Evolutionary conservation across 2,113 vertebrate species (phyloP), one percentile per base, ranked within the genome.

Genomic region (Nerophis ophidion): DNA sequence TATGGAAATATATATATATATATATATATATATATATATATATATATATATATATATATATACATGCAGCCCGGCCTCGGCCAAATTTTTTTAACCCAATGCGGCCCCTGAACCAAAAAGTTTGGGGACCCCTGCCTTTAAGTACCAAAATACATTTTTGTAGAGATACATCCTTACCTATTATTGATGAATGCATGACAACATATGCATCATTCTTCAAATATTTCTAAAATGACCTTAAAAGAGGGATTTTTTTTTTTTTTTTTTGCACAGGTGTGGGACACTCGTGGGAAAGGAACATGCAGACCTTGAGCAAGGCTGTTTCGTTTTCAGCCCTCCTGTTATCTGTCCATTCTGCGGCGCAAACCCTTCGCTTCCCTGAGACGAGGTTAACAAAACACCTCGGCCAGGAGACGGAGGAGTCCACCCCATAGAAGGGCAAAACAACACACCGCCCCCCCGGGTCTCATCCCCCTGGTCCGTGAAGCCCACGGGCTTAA

Each of bases 301-400:
- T 51, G 14, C 33, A 75, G 82, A 57, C 82, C 81, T 87, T 81
- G 75, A 33, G 59, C n/a, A 5, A 60, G 51, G 58, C 60, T 70
- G 60, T 65, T 55, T 36, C 58, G 16, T 71, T 73, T 78, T 70
- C 72, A 52, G 49, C 51, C 63, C 58, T 63, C 64, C 4, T 50
- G 77, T 81, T 85, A 82, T 82, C 77, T 76, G 62, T 45, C 68
- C 65, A 57, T 66, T 71, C 33, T 66, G 59, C 63, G 42, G 57
- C 14, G 38, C 58, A 2, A 67, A 62, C 75, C 66, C 62, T 73
- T 70, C 34, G 36, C 63, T 76, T 82, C 79, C 74, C 72, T 77
- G 53, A 74, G 75, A 75, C 35, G 59, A 78, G 71, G 72, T 84
- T 83, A 70, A 71, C 76, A 75, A 77, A 82, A 84, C 66, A 72